These are phyloP conservation scores for Cryptus viduatorius DNA, from an alignment of 2,888 invertebrate genomes.

Conservation along the genomic window DNA sequence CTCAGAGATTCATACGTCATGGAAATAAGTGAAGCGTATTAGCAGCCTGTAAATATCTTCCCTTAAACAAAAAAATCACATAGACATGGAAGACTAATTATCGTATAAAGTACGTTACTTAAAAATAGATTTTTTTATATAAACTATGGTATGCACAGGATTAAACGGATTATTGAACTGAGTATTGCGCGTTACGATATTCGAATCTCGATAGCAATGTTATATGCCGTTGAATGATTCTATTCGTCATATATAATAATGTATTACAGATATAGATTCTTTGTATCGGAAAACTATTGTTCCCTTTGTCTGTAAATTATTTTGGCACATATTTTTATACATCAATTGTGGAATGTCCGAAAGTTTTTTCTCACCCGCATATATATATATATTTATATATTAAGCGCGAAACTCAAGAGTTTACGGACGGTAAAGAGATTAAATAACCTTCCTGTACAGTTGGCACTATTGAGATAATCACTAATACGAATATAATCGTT, in stretches of 20 bases:
- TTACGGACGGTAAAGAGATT: conserved; percentile 29
- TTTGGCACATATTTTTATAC: conserved; percentile 45
- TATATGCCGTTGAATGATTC: neutral
- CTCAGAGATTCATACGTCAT: conserved; percentile 21
- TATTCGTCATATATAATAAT: conserved; percentile 38
- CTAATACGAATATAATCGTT: conserved; percentile 7
- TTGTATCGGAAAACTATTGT: conserved; percentile 4
- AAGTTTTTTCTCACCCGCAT: conserved; percentile 9
- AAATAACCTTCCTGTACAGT: neutral
- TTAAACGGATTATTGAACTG: conserved; percentile 2
- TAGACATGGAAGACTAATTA: conserved; percentile 49
- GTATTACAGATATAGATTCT: conserved; percentile 19
- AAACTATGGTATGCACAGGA: conserved; percentile 24
- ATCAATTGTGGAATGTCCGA: conserved; percentile 14
- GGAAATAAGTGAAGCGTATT: conserved; percentile 38
- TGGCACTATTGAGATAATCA: neutral
- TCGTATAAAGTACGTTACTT: conserved; percentile 15
- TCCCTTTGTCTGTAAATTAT: conserved; percentile 22
- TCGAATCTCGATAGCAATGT: conserved; percentile 24
- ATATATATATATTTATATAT: neutral
- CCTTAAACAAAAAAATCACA: conserved; percentile 36
- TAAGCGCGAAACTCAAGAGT: conserved; percentile 16
- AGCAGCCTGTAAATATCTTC: conserved; percentile 42
- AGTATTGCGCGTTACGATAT: neutral
- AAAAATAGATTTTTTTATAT: conserved; percentile 31